Base-by-base conservation (phyloP, 2,113 vertebrate genomes). In the Podarcis raffonei region DNA sequence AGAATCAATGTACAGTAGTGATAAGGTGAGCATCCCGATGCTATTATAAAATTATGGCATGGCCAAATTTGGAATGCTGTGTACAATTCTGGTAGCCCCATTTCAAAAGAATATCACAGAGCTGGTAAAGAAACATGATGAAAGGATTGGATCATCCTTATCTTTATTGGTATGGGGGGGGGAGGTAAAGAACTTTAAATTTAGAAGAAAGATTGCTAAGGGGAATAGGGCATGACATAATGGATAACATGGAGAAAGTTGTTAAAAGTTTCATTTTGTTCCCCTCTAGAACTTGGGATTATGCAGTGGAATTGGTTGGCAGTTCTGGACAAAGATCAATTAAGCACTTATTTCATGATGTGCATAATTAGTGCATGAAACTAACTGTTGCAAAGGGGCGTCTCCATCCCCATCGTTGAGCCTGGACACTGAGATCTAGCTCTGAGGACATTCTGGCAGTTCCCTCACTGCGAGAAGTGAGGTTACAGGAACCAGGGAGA, bases 1-100 rank as follows among this genome's bases (percentile, higher is more conserved):
- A 69, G 59, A 87, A 88, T 83, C 89, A 69, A 59, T 39, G 74
- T 68, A 77, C 53, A 83, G 71, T 76, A 25, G 23, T 66, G 59
- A 89, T 89, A 78, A 84, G 82, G 42, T 22, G 77, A 77, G 30
- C 15, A 53, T 53, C 30, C 20, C n/a, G 32, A 83, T 27, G 20
- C n/a, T 27, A 7, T 68, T 66, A 69, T 48, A 68, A 27, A 68
- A 68, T 23, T 35, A 35, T 76, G 62, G 62, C 25, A n/a, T 25
- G 72, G 22, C 2, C 15, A 3, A 20, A 20, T 78, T 30, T 78
- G 39, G 18, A 66, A 48, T 53, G 7, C 27, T 15, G 3, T 42
- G 37, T 11, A 37, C 13, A 25, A n/a, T 25, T 66, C 37, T 68
- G 30, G 3, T 57, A 1, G 20, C 4, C 22, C 37, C 7, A 6